Evolutionary conservation across 1,140 invertebrate genomes (phyloP), one percentile per base, ranked within the genome.

Genomic region (Brachionus angularis): DNA sequence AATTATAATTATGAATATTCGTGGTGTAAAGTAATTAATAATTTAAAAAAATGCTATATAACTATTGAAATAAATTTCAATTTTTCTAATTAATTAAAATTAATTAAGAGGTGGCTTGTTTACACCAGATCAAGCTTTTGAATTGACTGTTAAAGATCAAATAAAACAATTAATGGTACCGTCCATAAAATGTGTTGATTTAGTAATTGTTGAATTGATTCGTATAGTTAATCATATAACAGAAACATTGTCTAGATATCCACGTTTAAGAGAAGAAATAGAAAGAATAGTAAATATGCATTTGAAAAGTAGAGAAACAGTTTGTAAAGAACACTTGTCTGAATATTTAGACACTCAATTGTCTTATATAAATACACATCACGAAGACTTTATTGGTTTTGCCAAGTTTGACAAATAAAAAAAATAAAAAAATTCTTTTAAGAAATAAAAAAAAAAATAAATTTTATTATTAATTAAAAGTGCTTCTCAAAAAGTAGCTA

Each of bases 311-410:
- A 86, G 90, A 74, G 96, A 99, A 81, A 91, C 96, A 80, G 82
- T 87, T 75, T 93, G 93, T 81, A 98, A 98, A 84, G 91, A 97
- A 71, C 93, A 98, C 80, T 86, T 99, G 25, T 83, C 91, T 49
- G 82, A 97, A 73, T 83, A 98, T 44, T 91, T 97, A 50, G 95
- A 98, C 80, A 93, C 93, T 78, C 95, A 99, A 84, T 84, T 98
- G 72, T 93, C 96, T 8, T 99, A 99, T 81, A 98, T 98, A 92
- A 99, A 99, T 82, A 99, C 96, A 42, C 98, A 99, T 83, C 96
- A 99, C 79, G 96, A 99, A 85, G 96, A 99, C 84, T 99, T 99
- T 82, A 82, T 81, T 62, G 80, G 80, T 10, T 82, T 82, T 78
- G 42, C 34, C 34, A 58, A 58, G 53, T 58, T n/a, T n/a, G n/a